Evolutionary conservation across 2,113 vertebrate genomes (phyloP).

Genomic region (Rhea americana): DNA sequence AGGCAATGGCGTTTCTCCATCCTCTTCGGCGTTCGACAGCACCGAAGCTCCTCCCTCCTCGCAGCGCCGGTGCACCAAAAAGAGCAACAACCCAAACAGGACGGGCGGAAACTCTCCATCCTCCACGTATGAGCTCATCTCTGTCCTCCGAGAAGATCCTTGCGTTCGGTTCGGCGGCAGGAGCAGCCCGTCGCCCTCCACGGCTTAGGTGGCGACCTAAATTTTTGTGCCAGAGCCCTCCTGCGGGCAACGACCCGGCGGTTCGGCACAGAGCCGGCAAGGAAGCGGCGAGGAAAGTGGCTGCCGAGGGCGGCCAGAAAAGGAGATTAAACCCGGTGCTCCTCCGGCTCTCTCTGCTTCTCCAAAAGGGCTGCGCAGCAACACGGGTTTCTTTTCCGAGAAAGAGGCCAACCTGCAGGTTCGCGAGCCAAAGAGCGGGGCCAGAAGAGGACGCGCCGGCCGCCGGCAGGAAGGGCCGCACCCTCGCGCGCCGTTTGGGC

Average conservation of each 20-base stretch:
- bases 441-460: background rate
- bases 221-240: background rate
- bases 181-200: background rate
- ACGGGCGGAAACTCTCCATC: background rate
- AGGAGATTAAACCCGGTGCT: fast-evolving
- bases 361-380: background rate
- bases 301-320: background rate
- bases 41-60: background rate
- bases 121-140: background rate
- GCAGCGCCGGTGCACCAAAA: fast-evolving
- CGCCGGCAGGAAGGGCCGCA: background rate
- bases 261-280: background rate
- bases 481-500: background rate
- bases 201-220: background rate
- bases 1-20: fast-evolving
- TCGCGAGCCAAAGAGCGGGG: background rate
- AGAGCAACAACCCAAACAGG: background rate
- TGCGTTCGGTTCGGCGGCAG: fast-evolving
- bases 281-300: background rate
- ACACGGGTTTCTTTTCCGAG: background rate
- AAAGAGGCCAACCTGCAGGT: background rate
- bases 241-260: fast-evolving
- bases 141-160: background rate
- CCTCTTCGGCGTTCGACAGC: background rate
- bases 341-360: background rate